Conservation (phyloP, 2,888 invertebrate genomes). For the Scaptodrosophila latifasciaeformis region DNA sequence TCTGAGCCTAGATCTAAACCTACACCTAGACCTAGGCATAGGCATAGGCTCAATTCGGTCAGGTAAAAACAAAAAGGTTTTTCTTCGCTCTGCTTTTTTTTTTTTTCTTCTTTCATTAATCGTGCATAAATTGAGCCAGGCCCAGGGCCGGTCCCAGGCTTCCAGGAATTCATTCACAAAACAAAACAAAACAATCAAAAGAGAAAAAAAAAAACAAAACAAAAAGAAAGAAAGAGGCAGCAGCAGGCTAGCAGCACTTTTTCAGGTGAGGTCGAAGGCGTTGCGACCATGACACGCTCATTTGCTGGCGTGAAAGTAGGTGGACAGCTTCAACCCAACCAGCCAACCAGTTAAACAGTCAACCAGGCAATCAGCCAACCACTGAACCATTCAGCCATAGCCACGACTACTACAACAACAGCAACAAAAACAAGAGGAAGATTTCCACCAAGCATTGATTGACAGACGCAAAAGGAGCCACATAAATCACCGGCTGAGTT, state of each 20-base stretch:
- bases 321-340: constrained; percentile 34
- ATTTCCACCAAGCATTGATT: constrained; percentile 42
- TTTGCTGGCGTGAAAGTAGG: constrained; percentile 60
- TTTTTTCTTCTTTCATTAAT: constrained; percentile 46
- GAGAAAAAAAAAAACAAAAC: too few species aligned
- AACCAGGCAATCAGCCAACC: too few species aligned
- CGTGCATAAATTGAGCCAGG: constrained; percentile 58
- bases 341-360: too few species aligned
- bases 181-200: background rate
- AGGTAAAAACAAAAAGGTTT: too few species aligned
- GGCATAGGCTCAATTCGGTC: too few species aligned
- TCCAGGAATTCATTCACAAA: constrained; percentile 28
- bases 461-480: background rate
- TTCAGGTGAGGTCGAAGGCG: background rate
- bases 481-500: constrained; percentile 5
- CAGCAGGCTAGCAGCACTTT: too few species aligned
- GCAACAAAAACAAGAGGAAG: too few species aligned
- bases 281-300: constrained; percentile 28
- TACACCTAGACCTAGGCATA: too few species aligned
- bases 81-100: too few species aligned
- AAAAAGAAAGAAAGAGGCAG: background rate
- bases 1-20: too few species aligned
- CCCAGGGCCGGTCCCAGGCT: background rate
- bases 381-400: too few species aligned
- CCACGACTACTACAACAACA: background rate